Conservation (phyloP, 1,140 invertebrate species). For the Bombus soroeensis region DNA sequence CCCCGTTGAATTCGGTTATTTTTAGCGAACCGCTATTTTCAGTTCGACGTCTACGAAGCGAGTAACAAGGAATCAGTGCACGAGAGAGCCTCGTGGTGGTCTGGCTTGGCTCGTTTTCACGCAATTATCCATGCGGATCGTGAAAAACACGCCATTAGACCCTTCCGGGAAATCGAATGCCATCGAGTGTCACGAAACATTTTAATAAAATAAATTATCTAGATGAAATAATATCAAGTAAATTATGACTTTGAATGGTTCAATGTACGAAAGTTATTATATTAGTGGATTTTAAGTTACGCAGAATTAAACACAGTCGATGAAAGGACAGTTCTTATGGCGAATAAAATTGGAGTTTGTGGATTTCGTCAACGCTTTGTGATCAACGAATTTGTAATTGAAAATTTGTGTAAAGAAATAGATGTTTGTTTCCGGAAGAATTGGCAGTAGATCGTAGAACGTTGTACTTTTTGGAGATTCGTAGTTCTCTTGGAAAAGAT, state of each 20-base stretch:
- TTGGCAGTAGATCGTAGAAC: neutral
- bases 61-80: conserved; percentile 71
- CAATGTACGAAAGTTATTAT: neutral
- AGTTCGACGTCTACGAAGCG: conserved; percentile 70
- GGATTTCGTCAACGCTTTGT: neutral
- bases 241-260: neutral
- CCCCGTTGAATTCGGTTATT: conserved; percentile 72
- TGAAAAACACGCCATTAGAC: neutral
- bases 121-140: conserved; percentile 22
- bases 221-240: neutral
- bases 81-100: conserved; percentile 65
- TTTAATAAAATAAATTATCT: no score
- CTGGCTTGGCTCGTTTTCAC: conserved; percentile 63
- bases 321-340: no score
- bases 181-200: neutral
- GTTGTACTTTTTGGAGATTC: neutral
- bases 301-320: neutral
- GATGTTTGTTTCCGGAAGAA: neutral
- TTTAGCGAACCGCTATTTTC: conserved; percentile 75
- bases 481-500: neutral
- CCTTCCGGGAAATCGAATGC: neutral
- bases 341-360: neutral
- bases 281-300: neutral
- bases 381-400: neutral
- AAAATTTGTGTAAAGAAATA: neutral